A percentile compares a stretch with the other conserved stretches of the same genome.
Conservation (phyloP, 2,888 invertebrate genomes). For the Limenitis camilla region DNA sequence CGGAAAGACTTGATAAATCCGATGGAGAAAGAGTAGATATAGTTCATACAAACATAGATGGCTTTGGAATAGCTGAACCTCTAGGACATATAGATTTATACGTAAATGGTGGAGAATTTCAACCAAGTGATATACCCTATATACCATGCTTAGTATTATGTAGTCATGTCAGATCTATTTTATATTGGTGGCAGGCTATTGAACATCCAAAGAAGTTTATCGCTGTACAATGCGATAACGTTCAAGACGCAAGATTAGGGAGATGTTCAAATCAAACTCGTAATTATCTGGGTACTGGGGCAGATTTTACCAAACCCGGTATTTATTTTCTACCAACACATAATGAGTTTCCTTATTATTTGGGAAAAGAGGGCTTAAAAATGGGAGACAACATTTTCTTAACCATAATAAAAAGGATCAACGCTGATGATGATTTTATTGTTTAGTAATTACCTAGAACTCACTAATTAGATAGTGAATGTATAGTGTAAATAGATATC, state of each 20-base stretch:
- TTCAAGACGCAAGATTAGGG: conserved; percentile 56
- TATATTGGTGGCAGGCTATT: conserved; percentile 63
- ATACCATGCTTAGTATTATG: conserved; percentile 57
- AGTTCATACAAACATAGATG: conserved; percentile 63
- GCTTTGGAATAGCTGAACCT: conserved; percentile 59
- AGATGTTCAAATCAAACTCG: conserved; percentile 49
- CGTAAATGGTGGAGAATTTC: conserved; percentile 61
- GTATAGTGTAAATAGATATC: no score
- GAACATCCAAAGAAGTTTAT: conserved; percentile 63
- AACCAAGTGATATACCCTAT: conserved; percentile 52
- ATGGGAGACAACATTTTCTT: conserved; percentile 54
- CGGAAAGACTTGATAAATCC: conserved; percentile 37
- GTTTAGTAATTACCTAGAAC: conserved; percentile 4
- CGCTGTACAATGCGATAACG: conserved; percentile 45
- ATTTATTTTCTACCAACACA: conserved; percentile 54
- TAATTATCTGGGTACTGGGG: conserved; percentile 48
- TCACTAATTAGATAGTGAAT: no score
- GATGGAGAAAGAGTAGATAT: conserved; percentile 53
- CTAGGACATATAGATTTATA: conserved; percentile 61
- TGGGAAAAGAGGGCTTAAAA: conserved; percentile 50
- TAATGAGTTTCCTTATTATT: conserved; percentile 59
- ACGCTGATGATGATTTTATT: conserved; percentile 44
- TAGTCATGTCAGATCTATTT: conserved; percentile 46
- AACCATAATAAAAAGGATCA: conserved; percentile 38
- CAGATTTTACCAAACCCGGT: conserved; percentile 49